A percentile compares a stretch with the other conserved stretches of the same genome.
These are phyloP conservation scores for Cryptoleucopteryx plumbea DNA, from an alignment of 2,113 vertebrate species.

Conservation along the genomic window DNA sequence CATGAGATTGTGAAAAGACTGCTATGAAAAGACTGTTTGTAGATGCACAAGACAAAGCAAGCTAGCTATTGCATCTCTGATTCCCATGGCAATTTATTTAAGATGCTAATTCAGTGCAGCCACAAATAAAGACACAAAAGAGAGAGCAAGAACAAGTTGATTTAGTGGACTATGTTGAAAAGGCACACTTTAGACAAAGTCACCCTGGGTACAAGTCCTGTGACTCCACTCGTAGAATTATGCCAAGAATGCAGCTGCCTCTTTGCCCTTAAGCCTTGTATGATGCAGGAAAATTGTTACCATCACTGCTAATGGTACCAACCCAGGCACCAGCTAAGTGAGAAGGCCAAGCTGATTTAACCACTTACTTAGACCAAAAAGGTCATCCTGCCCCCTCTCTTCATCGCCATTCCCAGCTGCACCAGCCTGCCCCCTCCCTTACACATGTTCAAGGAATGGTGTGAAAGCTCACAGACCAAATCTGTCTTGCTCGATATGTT, in stretches of 20 bases:
- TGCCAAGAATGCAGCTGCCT: not conserved
- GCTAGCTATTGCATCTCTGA: conserved; percentile 20
- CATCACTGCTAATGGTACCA: not conserved
- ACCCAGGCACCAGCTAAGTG: not conserved
- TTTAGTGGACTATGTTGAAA: conserved; percentile 20
- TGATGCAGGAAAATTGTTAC: not conserved
- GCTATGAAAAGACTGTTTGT: conserved; percentile 24
- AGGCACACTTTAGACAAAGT: conserved; percentile 26
- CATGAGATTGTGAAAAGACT: conserved; percentile 17
- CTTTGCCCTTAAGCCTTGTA: not conserved
- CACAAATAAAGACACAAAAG: conserved; percentile 45
- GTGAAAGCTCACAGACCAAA: not conserved
- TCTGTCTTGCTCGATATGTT: not conserved
- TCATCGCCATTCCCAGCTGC: not conserved
- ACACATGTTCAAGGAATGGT: not conserved
- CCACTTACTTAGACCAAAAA: not conserved
- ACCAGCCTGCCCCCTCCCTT: not conserved
- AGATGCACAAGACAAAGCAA: conserved; percentile 17
- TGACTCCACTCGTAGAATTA: not conserved
- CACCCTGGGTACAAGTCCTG: not conserved
- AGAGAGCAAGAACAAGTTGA: conserved; percentile 40
- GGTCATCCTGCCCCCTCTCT: not conserved
- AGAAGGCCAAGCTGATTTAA: not conserved
- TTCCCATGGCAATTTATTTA: conserved; percentile 57
- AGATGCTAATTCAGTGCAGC: conserved; percentile 48